Percentiles rank a stretch among this genome's conserved stretches.
These are phyloP conservation scores for Notolabrus celidotus DNA, from an alignment of 2,797 vertebrate species.

Conservation along the genomic window DNA sequence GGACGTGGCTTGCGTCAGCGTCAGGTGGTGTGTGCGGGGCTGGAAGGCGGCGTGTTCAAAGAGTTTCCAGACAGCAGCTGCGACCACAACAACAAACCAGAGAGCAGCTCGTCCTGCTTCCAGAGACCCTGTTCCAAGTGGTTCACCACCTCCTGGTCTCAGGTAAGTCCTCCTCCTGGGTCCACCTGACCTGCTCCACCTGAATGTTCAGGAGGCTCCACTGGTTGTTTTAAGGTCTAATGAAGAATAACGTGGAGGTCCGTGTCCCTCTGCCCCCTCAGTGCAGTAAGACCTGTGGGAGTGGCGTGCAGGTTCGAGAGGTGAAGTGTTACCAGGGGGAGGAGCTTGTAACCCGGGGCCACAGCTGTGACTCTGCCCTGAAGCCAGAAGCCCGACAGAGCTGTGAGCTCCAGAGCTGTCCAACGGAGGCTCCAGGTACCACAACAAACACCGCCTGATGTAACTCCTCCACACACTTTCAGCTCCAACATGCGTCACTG, in stretches of 20 bases:
- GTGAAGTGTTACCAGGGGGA: conserved; percentile 92
- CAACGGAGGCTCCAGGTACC: conserved; percentile 86
- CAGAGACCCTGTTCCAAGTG: conserved; percentile 89
- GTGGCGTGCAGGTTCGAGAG: conserved; percentile 86
- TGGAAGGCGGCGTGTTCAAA: conserved; percentile 85
- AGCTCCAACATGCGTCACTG: background rate
- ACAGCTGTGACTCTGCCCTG: conserved; percentile 84
- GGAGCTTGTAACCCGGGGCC: conserved; percentile 77
- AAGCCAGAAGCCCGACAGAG: conserved; percentile 86
- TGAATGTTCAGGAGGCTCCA: background rate
- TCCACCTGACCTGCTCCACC: background rate
- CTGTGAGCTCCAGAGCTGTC: conserved; percentile 85
- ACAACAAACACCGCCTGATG: conserved; percentile 13
- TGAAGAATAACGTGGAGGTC: background rate
- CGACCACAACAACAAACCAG: conserved; percentile 75
- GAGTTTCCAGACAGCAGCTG: conserved; percentile 85
- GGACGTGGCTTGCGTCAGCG: conserved; percentile 84
- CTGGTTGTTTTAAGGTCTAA: background rate
- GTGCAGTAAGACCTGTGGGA: conserved; percentile 92
- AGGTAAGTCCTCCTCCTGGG: conserved; percentile 77
- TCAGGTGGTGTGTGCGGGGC: conserved; percentile 84
- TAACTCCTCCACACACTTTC: background rate
- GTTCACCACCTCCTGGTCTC: conserved; percentile 92
- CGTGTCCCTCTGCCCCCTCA: conserved; percentile 54
- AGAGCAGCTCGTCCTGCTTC: conserved; percentile 83